These are phyloP conservation scores for Hylaea fasciaria DNA, from an alignment of 2,888 invertebrate species.

Conservation along the genomic window DNA sequence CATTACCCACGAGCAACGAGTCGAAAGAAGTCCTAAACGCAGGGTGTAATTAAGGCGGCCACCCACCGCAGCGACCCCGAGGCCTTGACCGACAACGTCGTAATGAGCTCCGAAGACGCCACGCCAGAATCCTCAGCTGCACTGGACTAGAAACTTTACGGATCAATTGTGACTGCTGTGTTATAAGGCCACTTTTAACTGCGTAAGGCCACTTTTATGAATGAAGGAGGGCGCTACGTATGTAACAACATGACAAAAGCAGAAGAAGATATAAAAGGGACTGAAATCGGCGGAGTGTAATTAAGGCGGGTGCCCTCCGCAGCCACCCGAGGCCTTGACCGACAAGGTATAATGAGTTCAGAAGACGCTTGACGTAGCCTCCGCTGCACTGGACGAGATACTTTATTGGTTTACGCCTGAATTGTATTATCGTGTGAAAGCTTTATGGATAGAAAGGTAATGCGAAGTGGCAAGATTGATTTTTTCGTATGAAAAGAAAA, in stretches of 20 bases:
- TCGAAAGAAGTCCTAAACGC: constrained; percentile 64
- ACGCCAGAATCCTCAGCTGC: constrained; percentile 5
- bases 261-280: not conserved
- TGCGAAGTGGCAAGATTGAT: not conserved
- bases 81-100: constrained; percentile 58
- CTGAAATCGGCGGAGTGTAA: constrained; percentile 68
- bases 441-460: not conserved
- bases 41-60: constrained; percentile 82
- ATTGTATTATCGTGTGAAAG: not conserved
- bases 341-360: constrained; percentile 29
- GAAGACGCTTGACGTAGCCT: constrained; percentile 13
- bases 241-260: not conserved
- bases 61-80: constrained; percentile 81
- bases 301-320: constrained; percentile 82
- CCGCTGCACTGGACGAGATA: constrained; percentile 1
- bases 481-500: not conserved
- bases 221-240: not conserved
- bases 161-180: not conserved
- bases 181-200: not conserved
- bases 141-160: constrained; percentile 6
- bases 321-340: constrained; percentile 76
- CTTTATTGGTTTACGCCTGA: not conserved
- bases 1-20: constrained; percentile 8
- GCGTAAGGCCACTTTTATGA: not conserved
- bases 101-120: constrained; percentile 28